Evolutionary conservation across 2,113 vertebrate genomes (phyloP), one percentile per base, ranked within the genome.

Genomic region (Camelus dromedarius): DNA sequence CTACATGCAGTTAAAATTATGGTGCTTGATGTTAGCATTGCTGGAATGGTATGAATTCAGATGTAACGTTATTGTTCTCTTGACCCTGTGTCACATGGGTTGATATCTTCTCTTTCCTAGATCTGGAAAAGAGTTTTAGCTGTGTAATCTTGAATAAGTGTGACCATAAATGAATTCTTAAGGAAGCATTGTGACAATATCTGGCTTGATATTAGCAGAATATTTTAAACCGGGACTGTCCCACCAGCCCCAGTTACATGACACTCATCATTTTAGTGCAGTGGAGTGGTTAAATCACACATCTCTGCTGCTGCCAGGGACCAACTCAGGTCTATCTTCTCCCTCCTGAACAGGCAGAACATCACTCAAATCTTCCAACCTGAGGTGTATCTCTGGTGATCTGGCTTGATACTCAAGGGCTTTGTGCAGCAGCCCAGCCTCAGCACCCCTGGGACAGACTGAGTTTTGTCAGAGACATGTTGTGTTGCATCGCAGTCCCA

Each of bases 71-170:
- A 70, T 67, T 58, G 26, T 26, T 42, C 42, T 66, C 62, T 64
- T 46, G 69, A 82, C 64, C 30, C 8, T 35, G 32, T 58, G 81
- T 56, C 15, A 18, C 54, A 1, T 10, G 3, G 42, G 30, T 64
- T 64, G 67, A 87, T 64, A 86, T 66, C 86, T 88, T 10, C 22
- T 94, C 95, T 16, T 83, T 69, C 58, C 22, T n/a, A 77, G 89
- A 38, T 18, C 46, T 50, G 75, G 30, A 46, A 64, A 89, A 38
- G 8, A 50, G 14, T 58, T 69, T 35, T 67, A 62, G 48, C 52
- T 46, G 32, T 28, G n/a, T 28, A 35, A 46, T 30, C 50, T 30
- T 14, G 14, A 72, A 54, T 64, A 35, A 69, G 50, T 14, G 67
- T 16, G 60, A 52, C 46, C 30, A 14, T 24, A 70, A 7, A 58